Conservation (phyloP, 2,888 invertebrate genomes). For the Trachelus troglodyta region DNA sequence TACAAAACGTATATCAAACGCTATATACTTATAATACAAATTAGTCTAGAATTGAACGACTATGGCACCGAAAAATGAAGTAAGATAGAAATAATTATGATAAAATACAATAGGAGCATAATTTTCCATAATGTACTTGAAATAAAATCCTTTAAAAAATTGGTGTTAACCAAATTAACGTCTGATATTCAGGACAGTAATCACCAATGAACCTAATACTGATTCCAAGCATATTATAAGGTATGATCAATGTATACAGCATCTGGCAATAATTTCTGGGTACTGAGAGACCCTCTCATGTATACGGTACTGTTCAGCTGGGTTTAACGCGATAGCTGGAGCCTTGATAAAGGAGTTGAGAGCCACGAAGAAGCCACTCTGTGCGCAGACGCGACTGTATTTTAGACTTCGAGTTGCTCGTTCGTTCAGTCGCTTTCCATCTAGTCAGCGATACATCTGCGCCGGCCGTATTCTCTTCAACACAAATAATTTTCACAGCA, state of each 20-base stretch:
- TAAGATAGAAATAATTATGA: neutral
- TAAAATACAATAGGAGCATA: neutral
- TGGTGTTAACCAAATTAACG: neutral
- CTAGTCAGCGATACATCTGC: constrained; percentile 32
- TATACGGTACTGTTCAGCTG: neutral
- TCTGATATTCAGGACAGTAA: neutral
- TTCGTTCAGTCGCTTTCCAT: constrained; percentile 45
- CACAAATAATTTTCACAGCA: constrained; percentile 32
- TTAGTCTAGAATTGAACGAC: neutral
- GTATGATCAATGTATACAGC: neutral
- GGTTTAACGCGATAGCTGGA: constrained; percentile 10
- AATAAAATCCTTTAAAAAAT: neutral
- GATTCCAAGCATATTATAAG: neutral
- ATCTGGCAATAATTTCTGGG: neutral
- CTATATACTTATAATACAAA: neutral
- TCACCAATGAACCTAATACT: too few species aligned
- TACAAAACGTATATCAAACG: neutral
- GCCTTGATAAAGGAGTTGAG: constrained; percentile 26
- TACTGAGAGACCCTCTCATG: neutral
- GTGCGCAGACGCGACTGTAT: constrained; percentile 21
- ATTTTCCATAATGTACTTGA: neutral
- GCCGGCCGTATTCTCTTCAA: constrained; percentile 21
- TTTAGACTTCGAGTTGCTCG: constrained; percentile 44
- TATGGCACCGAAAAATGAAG: neutral
- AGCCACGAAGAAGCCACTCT: constrained; percentile 17